Percentiles rank a stretch among this genome's conserved stretches.
Conservation (phyloP, 1,140 invertebrate species). For the Orussus abietinus region DNA sequence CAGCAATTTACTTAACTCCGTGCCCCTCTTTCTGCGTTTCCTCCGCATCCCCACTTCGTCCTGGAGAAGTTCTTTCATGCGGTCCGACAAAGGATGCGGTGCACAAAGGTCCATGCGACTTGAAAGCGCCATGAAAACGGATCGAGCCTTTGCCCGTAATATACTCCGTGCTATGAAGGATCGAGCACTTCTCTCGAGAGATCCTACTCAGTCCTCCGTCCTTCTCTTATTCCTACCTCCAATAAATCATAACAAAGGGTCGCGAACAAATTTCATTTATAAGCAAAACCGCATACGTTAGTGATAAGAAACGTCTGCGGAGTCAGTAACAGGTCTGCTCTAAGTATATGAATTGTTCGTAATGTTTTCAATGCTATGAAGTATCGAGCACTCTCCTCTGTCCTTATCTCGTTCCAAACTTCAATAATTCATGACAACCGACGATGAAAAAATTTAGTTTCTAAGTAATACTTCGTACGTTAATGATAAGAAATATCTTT, state of each 20-base stretch:
- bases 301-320: not conserved
- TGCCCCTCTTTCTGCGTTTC: no score
- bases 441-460: no score
- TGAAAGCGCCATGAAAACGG: slow-evolving; percentile 20
- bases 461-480: no score
- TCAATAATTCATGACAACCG: no score
- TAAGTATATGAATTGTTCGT: no score
- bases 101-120: slow-evolving; percentile 17
- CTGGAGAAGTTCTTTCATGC: slow-evolving; percentile 22
- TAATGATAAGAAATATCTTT: no score
- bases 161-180: no score
- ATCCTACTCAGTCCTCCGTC: not conserved
- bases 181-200: not conserved
- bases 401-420: no score
- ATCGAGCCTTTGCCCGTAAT: slow-evolving; percentile 9
- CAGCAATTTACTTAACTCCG: slow-evolving; percentile 22
- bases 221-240: not conserved
- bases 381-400: no score
- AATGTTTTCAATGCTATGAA: no score
- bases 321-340: no score
- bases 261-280: not conserved
- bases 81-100: slow-evolving; percentile 16
- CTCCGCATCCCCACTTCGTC: no score
- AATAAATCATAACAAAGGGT: not conserved
- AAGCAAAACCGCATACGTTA: not conserved